Evolutionary conservation across 2,113 vertebrate genomes (phyloP).

Genomic region (Pimephales promelas): DNA sequence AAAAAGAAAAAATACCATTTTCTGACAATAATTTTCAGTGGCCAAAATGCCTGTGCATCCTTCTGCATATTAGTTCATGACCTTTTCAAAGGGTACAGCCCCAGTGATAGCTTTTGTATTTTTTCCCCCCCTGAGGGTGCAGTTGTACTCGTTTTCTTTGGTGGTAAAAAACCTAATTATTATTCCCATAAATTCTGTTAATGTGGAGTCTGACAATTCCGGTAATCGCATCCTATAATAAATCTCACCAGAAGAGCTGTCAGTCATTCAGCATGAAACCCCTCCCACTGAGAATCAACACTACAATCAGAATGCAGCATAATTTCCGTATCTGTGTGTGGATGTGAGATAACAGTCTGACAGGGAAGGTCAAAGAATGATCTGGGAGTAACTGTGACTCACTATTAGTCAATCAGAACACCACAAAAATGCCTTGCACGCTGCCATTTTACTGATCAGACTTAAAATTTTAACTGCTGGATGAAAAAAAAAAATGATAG

Average conservation of each 20-base stretch:
- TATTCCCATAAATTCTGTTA: not conserved
- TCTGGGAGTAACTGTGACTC: not conserved
- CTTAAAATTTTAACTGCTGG: not conserved
- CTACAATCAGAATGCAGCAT: not conserved
- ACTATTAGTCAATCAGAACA: not conserved
- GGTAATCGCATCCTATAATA: constrained; percentile 36
- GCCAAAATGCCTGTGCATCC: too few species aligned
- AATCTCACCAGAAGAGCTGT: constrained; percentile 32
- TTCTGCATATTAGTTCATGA: too few species aligned
- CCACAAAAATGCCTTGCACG: not conserved
- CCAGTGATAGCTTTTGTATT: too few species aligned
- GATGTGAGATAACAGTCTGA: not conserved
- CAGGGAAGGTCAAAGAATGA: constrained; percentile 20
- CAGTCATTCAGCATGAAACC: constrained; percentile 34
- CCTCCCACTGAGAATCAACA: constrained; percentile 35
- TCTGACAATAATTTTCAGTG: too few species aligned
- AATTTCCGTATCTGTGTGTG: not conserved
- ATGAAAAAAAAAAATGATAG: not conserved
- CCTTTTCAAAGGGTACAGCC: too few species aligned
- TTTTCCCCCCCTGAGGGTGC: not conserved
- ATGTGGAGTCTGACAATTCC: not conserved
- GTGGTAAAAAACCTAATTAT: not conserved
- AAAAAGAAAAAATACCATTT: too few species aligned
- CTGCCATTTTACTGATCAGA: not conserved
- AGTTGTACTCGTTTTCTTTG: not conserved